These are phyloP conservation scores for Platycheirus rosarum DNA, from an alignment of 2,888 invertebrate species.

Conservation along the genomic window DNA sequence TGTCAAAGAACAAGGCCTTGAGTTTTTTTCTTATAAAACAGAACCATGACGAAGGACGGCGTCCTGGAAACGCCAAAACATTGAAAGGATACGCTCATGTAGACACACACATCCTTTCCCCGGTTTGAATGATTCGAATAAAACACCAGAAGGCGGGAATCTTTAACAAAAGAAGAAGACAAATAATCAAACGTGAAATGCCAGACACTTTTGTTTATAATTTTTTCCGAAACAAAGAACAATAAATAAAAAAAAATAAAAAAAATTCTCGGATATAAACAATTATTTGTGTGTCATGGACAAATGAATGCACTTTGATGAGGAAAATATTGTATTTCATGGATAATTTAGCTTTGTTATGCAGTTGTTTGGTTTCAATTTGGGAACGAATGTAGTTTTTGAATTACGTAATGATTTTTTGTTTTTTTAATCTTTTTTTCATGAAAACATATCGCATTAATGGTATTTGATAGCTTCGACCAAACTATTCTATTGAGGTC, in stretches of 20 bases:
- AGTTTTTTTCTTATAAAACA: background rate
- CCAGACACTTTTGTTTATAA: slow-evolving; percentile 1
- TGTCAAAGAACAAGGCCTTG: background rate
- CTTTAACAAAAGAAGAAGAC: slow-evolving; percentile 9
- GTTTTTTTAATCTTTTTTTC: background rate
- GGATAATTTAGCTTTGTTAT: slow-evolving; percentile 7
- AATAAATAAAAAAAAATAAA: background rate
- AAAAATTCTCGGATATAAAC: background rate
- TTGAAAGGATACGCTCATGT: slow-evolving; percentile 6
- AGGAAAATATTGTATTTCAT: slow-evolving; percentile 20
- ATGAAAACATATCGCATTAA: background rate
- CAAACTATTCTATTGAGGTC: too few relatives aligned
- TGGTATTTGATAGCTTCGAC: background rate
- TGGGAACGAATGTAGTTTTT: background rate
- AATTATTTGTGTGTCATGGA: slow-evolving; percentile 21
- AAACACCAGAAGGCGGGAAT: background rate
- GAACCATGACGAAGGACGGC: background rate
- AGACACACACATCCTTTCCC: background rate
- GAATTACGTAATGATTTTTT: slow-evolving; percentile 12
- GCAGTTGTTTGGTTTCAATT: slow-evolving; percentile 17
- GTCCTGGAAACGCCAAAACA: background rate
- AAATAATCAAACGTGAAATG: slow-evolving; percentile 4
- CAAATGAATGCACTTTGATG: slow-evolving; percentile 28
- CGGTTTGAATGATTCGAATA: background rate
- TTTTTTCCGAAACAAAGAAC: slow-evolving; percentile 5